These are phyloP conservation scores for Bombus difficillimus DNA, from an alignment of 1,140 invertebrate genomes.

Conservation along the genomic window DNA sequence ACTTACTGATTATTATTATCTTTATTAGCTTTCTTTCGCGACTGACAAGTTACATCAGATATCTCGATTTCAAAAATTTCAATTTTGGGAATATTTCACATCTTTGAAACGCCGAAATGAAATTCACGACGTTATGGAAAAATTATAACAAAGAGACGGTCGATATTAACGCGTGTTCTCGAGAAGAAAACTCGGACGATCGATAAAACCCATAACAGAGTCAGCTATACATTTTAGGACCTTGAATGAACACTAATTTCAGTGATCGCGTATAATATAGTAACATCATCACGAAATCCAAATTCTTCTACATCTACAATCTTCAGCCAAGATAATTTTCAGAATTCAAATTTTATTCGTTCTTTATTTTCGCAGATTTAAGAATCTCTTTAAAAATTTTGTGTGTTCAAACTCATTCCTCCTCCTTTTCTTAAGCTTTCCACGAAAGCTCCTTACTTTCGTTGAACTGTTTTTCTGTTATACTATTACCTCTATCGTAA, in stretches of 20 bases:
- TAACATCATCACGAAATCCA: background rate
- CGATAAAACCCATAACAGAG: conserved; percentile 35
- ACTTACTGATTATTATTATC: background rate
- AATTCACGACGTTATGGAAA: background rate
- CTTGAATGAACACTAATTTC: conserved; percentile 19
- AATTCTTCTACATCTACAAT: background rate
- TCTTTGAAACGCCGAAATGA: no score
- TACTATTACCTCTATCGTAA: background rate
- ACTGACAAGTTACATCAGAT: no score
- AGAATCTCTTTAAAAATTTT: background rate
- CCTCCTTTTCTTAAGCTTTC: background rate
- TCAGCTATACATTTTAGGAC: background rate
- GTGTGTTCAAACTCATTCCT: background rate
- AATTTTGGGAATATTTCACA: background rate
- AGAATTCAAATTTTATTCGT: background rate
- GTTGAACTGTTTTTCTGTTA: background rate
- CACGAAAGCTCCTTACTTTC: background rate
- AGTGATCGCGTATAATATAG: no score
- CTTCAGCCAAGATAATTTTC: background rate
- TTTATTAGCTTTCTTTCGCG: background rate
- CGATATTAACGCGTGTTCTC: conserved; percentile 54
- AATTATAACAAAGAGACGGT: background rate
- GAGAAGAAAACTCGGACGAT: conserved; percentile 38
- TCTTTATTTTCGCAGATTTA: background rate
- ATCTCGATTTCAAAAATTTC: background rate